Conservation (phyloP, 2,113 vertebrate genomes). For the Campylomormyrus tamandua region DNA sequence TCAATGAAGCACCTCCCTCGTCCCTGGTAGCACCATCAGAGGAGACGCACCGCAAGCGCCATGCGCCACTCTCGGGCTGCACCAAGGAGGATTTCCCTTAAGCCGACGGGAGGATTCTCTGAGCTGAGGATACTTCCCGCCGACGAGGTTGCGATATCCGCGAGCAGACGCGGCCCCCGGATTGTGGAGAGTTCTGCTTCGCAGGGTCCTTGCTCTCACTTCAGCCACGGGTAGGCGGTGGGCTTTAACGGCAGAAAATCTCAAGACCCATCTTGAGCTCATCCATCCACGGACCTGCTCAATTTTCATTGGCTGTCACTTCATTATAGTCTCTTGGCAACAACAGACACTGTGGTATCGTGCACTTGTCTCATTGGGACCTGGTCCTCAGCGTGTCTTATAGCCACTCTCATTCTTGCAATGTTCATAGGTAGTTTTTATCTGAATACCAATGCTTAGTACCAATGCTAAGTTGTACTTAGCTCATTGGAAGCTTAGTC, state of each 20-base stretch:
- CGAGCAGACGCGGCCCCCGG: neutral
- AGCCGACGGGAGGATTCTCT: neutral
- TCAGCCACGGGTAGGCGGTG: neutral
- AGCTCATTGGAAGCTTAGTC: neutral
- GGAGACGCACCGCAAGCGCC: constrained; percentile 32
- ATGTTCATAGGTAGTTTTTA: neutral
- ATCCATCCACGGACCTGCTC: neutral
- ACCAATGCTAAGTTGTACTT: neutral
- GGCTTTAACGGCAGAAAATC: neutral
- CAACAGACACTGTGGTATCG: neutral
- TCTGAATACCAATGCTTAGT: neutral
- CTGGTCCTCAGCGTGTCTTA: neutral
- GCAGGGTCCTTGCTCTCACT: neutral
- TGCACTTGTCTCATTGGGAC: neutral
- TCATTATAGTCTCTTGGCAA: neutral
- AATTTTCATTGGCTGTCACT: neutral
- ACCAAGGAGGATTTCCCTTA: constrained; percentile 35
- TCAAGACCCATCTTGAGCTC: neutral
- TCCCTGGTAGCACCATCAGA: constrained; percentile 42
- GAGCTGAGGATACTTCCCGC: neutral
- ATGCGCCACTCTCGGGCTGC: constrained; percentile 29
- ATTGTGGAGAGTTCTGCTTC: neutral
- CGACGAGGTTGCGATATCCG: neutral
- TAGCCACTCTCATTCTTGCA: neutral
- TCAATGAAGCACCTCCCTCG: constrained; percentile 15